Evolutionary conservation across 1,140 invertebrate genomes (phyloP).

Genomic region (Ylistrum balloti): DNA sequence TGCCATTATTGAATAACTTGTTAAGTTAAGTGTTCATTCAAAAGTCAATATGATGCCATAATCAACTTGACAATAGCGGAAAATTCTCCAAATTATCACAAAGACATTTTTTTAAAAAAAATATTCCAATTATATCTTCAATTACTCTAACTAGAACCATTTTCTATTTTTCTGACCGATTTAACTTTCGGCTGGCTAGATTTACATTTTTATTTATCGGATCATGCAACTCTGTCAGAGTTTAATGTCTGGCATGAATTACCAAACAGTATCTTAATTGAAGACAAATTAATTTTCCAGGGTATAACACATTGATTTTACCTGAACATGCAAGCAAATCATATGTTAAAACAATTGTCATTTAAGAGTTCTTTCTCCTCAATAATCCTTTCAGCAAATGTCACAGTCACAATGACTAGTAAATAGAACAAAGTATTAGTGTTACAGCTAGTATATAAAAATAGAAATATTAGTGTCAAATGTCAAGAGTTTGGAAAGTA

Average conservation of each 20-base stretch:
- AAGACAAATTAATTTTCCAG: slow-evolving; percentile 35
- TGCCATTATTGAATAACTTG: too few relatives aligned
- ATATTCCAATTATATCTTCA: neutral
- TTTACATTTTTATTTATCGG: neutral
- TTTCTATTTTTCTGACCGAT: neutral
- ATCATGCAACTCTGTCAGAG: neutral
- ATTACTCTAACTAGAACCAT: neutral
- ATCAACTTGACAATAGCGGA: too few relatives aligned
- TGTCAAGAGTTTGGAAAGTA: too few relatives aligned
- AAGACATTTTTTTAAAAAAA: too few relatives aligned
- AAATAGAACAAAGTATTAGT: too few relatives aligned
- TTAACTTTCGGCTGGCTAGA: neutral
- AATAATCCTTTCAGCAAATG: neutral
- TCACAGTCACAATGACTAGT: neutral
- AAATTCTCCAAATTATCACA: too few relatives aligned
- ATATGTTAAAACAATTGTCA: neutral
- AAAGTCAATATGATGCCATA: too few relatives aligned
- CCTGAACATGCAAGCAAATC: neutral
- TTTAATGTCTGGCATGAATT: slow-evolving; percentile 16
- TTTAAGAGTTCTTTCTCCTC: neutral
- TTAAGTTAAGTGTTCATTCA: too few relatives aligned
- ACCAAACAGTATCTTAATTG: neutral
- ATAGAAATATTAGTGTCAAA: too few relatives aligned
- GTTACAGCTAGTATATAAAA: too few relatives aligned
- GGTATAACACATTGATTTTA: neutral